Conservation (phyloP, 2,113 vertebrate genomes). For the Dolichallabes microphthalmus region DNA sequence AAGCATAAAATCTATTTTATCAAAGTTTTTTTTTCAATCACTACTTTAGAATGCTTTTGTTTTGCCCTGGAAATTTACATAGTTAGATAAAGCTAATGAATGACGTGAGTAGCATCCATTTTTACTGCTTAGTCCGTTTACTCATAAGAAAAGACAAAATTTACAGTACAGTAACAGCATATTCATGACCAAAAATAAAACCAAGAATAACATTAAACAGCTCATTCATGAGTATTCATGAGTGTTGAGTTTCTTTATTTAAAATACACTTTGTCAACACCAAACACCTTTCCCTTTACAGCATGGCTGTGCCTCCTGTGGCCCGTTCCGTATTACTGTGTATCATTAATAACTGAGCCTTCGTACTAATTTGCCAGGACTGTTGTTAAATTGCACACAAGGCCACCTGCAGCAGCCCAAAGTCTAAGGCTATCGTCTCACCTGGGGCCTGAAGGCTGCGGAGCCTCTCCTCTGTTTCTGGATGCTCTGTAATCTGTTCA, state of each 20-base stretch:
- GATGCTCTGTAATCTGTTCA: constrained; percentile 68
- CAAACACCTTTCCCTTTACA: not conserved
- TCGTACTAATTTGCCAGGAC: not conserved
- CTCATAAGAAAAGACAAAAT: too few species aligned
- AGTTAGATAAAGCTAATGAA: too few species aligned
- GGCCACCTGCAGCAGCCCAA: not conserved
- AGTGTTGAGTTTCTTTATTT: not conserved
- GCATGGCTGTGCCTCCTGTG: not conserved
- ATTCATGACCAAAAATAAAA: not conserved
- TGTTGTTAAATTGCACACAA: not conserved
- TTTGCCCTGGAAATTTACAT: too few species aligned
- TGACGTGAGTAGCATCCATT: not conserved
- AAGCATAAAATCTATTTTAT: too few species aligned
- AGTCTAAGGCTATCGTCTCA: not conserved
- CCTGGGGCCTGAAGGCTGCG: constrained; percentile 22
- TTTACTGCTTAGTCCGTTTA: not conserved
- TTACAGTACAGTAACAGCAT: not conserved
- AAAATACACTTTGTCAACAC: not conserved
- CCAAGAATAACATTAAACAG: not conserved
- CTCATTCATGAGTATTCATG: not conserved
- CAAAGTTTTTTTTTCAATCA: too few species aligned
- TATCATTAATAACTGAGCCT: not conserved
- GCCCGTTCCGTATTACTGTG: not conserved
- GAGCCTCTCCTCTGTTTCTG: constrained; percentile 58
- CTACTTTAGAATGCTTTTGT: too few species aligned